Evolutionary conservation across 2,113 vertebrate genomes (phyloP).

Genomic region (Trichechus manatus): DNA sequence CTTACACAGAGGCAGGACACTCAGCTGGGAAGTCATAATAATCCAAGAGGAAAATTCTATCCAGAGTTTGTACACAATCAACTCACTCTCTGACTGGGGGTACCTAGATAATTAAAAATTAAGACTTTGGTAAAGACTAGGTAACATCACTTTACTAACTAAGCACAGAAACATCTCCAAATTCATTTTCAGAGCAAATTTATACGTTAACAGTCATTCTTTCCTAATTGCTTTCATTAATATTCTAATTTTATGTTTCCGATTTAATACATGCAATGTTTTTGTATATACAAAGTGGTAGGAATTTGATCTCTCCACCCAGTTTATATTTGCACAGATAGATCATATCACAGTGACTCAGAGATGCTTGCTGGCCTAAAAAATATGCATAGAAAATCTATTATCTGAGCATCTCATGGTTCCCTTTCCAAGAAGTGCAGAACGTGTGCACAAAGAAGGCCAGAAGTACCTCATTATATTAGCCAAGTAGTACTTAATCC

Average conservation of each 20-base stretch:
- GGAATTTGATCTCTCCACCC: not conserved
- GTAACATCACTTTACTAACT: not conserved
- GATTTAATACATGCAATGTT: conserved; percentile 17
- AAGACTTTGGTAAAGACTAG: not conserved
- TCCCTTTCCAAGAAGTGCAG: conserved; percentile 50
- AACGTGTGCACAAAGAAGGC: not conserved
- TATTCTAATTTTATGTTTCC: conserved; percentile 6
- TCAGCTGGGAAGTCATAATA: not conserved
- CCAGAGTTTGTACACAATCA: not conserved
- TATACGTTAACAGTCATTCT: conserved; percentile 7
- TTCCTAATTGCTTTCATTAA: conserved; percentile 44
- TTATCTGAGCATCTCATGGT: not conserved
- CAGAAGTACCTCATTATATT: not conserved
- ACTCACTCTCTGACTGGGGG: not conserved
- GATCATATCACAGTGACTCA: not conserved
- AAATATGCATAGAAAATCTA: not conserved
- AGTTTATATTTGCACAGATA: not conserved
- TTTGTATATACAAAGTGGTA: not conserved
- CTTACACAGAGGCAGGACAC: not conserved
- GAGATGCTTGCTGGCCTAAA: not conserved
- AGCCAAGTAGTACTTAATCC: not conserved
- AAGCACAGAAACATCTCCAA: not conserved
- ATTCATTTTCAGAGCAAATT: conserved; percentile 34
- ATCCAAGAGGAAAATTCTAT: not conserved
- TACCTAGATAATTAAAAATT: not conserved